Evolutionary conservation across 2,797 vertebrate genomes (phyloP).

Genomic region (Rhinatrema bivittatum): DNA sequence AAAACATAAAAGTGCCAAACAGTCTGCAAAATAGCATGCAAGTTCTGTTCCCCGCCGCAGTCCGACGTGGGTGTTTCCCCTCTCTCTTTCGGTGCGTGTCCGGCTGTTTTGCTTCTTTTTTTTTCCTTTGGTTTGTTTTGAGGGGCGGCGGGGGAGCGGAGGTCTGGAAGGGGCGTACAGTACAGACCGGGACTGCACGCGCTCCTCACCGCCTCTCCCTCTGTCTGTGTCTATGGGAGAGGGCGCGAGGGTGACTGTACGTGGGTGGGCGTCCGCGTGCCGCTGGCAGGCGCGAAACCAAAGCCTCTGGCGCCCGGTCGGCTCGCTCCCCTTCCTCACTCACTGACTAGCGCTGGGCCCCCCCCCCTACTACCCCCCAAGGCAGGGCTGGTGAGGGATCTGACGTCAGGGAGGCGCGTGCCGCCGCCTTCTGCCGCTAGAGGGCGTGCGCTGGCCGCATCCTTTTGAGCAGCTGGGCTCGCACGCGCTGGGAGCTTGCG

Average conservation of each 20-base stretch:
- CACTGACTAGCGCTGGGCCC: too few relatives aligned
- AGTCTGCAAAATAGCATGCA: too few relatives aligned
- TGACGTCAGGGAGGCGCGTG: too few relatives aligned
- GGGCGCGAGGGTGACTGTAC: neutral
- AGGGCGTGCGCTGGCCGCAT: slow-evolving; percentile 22
- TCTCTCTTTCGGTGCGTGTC: too few relatives aligned
- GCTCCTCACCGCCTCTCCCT: neutral
- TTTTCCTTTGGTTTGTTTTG: neutral
- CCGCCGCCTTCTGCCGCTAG: too few relatives aligned
- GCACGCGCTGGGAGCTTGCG: slow-evolving; percentile 23
- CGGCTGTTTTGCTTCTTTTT: too few relatives aligned
- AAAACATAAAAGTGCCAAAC: too few relatives aligned
- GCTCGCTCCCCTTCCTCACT: neutral
- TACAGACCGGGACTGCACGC: too few relatives aligned
- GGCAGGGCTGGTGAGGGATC: too few relatives aligned
- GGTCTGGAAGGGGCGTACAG: neutral
- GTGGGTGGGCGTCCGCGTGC: neutral
- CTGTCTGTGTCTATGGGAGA: neutral
- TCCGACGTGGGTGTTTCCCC: too few relatives aligned
- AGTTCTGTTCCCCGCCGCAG: too few relatives aligned
- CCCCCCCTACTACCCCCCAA: slow-evolving; percentile 12
- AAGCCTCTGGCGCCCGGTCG: neutral
- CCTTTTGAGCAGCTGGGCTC: slow-evolving; percentile 14
- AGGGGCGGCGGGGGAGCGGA: neutral
- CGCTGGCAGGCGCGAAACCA: slow-evolving; percentile 1